These are phyloP conservation scores for Bufo gargarizans DNA, from an alignment of 2,113 vertebrate species.

Conservation along the genomic window DNA sequence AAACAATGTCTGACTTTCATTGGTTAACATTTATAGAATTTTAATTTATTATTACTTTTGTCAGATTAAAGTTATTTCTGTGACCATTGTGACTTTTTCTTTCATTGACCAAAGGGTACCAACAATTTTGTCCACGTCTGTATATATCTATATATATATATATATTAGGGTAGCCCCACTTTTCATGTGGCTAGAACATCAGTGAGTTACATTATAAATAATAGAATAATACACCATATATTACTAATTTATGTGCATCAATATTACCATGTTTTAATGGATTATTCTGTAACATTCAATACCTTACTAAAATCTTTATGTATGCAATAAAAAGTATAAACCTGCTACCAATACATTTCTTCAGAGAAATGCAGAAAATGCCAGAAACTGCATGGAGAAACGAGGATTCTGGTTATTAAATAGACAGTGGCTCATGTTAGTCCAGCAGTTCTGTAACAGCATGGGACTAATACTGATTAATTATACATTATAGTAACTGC, in stretches of 20 bases:
- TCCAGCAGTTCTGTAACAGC: not conserved
- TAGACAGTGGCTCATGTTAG: conserved; percentile 12
- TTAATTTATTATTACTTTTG: no score
- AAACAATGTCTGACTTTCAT: no score
- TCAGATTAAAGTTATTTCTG: no score
- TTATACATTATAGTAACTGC: conserved; percentile 1
- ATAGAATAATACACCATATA: not conserved
- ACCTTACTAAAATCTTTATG: not conserved
- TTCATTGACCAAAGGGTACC: no score
- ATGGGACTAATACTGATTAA: conserved; percentile 3
- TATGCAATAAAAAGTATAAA: not conserved
- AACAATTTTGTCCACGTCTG: no score
- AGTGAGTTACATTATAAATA: no score
- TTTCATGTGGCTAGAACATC: no score
- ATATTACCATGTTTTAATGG: not conserved
- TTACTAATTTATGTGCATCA: not conserved
- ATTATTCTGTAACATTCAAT: not conserved
- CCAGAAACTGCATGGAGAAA: not conserved
- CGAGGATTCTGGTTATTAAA: conserved; percentile 2
- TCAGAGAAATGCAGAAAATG: not conserved
- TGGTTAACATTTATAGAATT: no score
- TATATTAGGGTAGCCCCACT: no score
- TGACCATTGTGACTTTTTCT: no score
- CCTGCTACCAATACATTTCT: not conserved
- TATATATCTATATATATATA: no score